Base-by-base conservation (phyloP, 1,140 invertebrate species). In the Gryon sp. region DNA sequence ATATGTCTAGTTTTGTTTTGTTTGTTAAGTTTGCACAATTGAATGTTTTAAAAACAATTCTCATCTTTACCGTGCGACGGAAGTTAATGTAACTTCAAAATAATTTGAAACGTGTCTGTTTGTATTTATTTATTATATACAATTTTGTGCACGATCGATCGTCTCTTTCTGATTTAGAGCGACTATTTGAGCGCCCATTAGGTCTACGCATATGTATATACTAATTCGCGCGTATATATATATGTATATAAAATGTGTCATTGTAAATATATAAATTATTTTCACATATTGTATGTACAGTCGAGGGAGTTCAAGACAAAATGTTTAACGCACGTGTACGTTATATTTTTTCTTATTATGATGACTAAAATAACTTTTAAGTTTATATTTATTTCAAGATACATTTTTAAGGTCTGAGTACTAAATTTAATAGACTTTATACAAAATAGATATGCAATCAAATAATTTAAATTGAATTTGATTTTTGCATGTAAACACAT, bases 221-320 rank as follows among this genome's bases (percentile, higher is more conserved):
- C 8, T n/a, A n/a, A 26, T 24, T 43, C 22, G 34, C 38, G 20
- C 57, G 30, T 57, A 50, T 50, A 59, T 50, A 32, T 73, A 59
- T 50, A 32, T 73, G 52, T 73, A 50, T 59, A 65, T 65, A 7
- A 73, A 28, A 53, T 28, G 34, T 59, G 14, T 53, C 26, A 38
- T 65, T 65, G 62, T 86, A 83, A 82, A 87, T 87, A 87, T 86
- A 86, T 85, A 86, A 84, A 86, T 86, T 87, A 85, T 87, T 86
- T 86, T 86, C 81, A 77, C 83, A 86, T 79, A 73, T 43, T 24
- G 24, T 50, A 65, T 50, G 45, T 73, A 72, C 46, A 72, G 57
- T 52, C 14, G 11, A 45, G 1, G 20, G 16, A 45, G 12, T 28
- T 45, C 4, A 18, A 30, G 36, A 55, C 22, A 14, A 70, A 62